phyloP scores from a whole-genome alignment of 2,888 invertebrate genomes.

The Epirrhoe alternata region DNA sequence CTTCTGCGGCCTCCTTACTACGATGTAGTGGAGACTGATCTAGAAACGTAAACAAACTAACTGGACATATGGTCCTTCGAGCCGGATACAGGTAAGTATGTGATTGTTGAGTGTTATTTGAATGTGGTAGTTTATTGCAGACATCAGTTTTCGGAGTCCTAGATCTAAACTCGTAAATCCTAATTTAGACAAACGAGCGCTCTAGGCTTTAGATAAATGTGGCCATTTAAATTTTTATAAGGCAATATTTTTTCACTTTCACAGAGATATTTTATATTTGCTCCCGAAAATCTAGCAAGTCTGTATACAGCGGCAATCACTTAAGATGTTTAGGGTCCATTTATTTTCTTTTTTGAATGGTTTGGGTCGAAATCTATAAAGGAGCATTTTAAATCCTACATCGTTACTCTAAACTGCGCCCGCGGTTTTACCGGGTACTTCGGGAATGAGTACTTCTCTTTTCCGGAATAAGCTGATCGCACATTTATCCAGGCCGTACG shows the following conservation, averaged over 20 bases:
- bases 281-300: constrained; percentile 4
- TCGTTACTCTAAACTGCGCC: too few relatives aligned
- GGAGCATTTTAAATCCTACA: too few relatives aligned
- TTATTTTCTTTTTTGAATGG: constrained; percentile 8
- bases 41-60: too few relatives aligned
- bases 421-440: too few relatives aligned
- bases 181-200: constrained; percentile 40
- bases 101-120: not conserved
- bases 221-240: constrained; percentile 28
- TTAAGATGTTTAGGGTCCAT: constrained; percentile 3
- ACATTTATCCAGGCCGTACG: too few relatives aligned
- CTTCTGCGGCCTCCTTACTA: too few relatives aligned
- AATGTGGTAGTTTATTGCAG: not conserved
- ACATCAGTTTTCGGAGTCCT: constrained; percentile 5
- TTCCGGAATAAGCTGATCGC: too few relatives aligned
- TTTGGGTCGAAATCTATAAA: too few relatives aligned
- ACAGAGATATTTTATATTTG: constrained; percentile 22
- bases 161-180: constrained; percentile 34
- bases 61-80: too few relatives aligned
- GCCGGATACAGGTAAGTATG: not conserved
- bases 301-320: constrained; percentile 10
- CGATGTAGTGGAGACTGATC: too few relatives aligned
- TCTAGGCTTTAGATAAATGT: constrained; percentile 29
- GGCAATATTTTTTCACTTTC: constrained; percentile 26
- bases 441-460: too few relatives aligned